A percentile compares a stretch with the other conserved stretches of the same genome.
Evolutionary conservation across 2,797 vertebrate species (phyloP).

Genomic region (Darevskia nairensis): DNA sequence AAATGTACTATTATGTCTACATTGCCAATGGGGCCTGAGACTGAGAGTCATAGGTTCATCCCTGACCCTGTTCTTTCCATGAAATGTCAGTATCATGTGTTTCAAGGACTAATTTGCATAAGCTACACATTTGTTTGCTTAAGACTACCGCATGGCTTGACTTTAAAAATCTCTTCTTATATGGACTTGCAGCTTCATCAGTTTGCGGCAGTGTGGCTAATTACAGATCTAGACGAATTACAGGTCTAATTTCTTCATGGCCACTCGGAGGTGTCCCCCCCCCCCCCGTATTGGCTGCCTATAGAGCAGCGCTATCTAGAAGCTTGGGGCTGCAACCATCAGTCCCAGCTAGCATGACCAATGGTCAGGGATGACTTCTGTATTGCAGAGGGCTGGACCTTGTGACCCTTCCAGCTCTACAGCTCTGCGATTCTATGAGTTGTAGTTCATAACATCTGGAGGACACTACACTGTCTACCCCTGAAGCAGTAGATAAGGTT

Average conservation of each 20-base stretch:
- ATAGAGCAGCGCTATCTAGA: too few species aligned
- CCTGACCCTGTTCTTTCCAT: not conserved
- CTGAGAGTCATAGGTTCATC: not conserved
- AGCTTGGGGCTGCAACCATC: too few species aligned
- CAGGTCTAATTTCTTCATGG: not conserved
- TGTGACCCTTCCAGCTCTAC: too few species aligned
- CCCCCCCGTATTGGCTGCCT: too few species aligned
- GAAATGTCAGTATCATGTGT: not conserved
- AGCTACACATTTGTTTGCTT: not conserved
- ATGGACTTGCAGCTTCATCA: not conserved
- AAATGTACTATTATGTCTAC: not conserved
- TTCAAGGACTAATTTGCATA: not conserved
- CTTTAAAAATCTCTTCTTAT: not conserved
- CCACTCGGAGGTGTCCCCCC: not conserved
- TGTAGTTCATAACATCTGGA: too few species aligned
- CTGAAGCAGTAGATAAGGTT: not conserved
- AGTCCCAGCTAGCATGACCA: too few species aligned
- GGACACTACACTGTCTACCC: not conserved
- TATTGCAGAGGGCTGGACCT: too few species aligned
- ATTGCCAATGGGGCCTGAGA: not conserved
- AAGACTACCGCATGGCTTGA: too few species aligned
- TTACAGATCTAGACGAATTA: not conserved
- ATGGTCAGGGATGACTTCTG: too few species aligned
- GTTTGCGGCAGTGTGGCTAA: not conserved
- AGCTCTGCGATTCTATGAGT: too few species aligned